Evolutionary conservation across 2,888 invertebrate species (phyloP), one percentile per base, ranked within the genome.

Genomic region (Frankliniella intonsa): DNA sequence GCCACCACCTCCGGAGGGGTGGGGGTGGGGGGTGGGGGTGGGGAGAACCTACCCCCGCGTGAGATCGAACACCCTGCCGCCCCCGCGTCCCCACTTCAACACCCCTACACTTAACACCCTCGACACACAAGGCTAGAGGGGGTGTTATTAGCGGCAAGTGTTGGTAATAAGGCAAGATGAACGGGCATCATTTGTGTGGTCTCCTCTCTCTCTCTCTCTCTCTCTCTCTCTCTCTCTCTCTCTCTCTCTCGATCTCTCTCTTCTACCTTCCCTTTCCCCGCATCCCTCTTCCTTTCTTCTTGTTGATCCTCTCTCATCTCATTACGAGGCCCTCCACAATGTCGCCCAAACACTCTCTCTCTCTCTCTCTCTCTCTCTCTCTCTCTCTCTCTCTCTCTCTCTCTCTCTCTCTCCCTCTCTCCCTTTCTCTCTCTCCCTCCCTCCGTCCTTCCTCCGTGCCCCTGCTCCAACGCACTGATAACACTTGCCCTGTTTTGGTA

Each of bases 101-200:
- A n/a, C n/a, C 69, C 69, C 69, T 69, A 19, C 69, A n/a, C 22
- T n/a, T 17, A 55, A 14, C 55, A 19, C 55, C 14, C 55, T 55
- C 17, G 22, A 76, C 69, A 25, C 22, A 76, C 69, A 76, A 76
- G 69, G 69, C 69, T 25, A 8, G 69, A n/a, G 22, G 25, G 69
- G 69, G 22, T 12, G 25, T 76, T 22, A 76, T 76, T 76, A 76
- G 69, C 69, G 69, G 69, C 69, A 76, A 76, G 69, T 76, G 69
- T 76, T 76, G 69, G 69, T 76, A 76, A 76, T 76, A 76, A 76
- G 69, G 69, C 69, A 76, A 76, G 69, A 76, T 25, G 69, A 22
- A 76, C 69, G 69, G 25, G 25, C 69, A 25, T 76, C 69, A 76
- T 76, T 76, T 76, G 69, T 76, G 69, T 76, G 69, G 11, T 55